Evolutionary conservation across 2,797 vertebrate species (phyloP).

Genomic region (Argya squamiceps): DNA sequence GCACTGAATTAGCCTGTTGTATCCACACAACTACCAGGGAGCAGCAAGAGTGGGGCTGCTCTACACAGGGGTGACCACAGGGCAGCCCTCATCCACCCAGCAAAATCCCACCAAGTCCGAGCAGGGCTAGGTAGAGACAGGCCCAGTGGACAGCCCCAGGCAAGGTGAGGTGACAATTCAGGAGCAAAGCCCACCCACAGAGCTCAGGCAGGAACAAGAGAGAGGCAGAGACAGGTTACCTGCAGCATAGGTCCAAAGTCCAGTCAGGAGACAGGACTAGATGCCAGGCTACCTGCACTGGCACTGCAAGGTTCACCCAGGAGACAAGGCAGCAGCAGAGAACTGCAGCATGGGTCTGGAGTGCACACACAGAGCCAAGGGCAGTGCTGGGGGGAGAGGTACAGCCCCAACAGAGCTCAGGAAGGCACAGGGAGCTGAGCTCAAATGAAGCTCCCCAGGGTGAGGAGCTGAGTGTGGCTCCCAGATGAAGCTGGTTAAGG

Average conservation of each 20-base stretch:
- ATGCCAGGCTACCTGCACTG: neutral
- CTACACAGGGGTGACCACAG: neutral
- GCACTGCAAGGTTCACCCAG: neutral
- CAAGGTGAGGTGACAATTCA: neutral
- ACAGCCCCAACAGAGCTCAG: neutral
- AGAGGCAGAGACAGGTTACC: neutral
- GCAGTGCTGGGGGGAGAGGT: rapidly evolving
- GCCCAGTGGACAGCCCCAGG: neutral
- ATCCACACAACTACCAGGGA: neutral
- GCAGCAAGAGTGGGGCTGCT: rapidly evolving
- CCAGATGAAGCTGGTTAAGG: neutral
- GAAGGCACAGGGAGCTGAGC: rapidly evolving
- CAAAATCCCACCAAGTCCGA: neutral
- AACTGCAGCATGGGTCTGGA: rapidly evolving
- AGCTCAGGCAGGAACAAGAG: neutral
- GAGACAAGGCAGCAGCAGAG: neutral
- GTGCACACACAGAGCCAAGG: rapidly evolving
- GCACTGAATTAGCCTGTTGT: neutral
- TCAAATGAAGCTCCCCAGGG: neutral
- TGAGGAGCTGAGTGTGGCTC: too few relatives aligned
- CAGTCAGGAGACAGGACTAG: rapidly evolving
- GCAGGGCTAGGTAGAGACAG: neutral
- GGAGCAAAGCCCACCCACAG: neutral
- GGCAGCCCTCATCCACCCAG: rapidly evolving
- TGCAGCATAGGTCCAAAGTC: neutral